These are phyloP conservation scores for Meloidogyne floridensis DNA, from an alignment of 1,140 invertebrate species.

Conservation along the genomic window DNA sequence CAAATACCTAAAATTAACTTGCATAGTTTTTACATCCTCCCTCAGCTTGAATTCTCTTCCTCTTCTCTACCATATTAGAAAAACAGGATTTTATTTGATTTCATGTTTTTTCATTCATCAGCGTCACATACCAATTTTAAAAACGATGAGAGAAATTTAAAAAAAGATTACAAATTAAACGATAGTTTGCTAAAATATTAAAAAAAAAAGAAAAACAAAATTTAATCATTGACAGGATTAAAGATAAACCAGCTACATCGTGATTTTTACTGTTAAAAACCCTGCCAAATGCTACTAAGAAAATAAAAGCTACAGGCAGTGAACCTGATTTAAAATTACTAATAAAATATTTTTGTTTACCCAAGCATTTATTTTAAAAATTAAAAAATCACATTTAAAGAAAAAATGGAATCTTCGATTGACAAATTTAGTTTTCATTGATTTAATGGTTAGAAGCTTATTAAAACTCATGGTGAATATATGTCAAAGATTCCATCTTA, in stretches of 20 bases:
- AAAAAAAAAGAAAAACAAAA: background rate
- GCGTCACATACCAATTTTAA: background rate
- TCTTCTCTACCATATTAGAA: background rate
- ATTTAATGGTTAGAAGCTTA: too few relatives aligned
- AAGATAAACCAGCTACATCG: background rate
- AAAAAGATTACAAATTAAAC: background rate
- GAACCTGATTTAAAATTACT: background rate
- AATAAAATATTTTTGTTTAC: background rate
- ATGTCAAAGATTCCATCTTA: background rate
- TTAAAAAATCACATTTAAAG: background rate
- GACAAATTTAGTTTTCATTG: too few relatives aligned
- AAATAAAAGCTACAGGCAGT: background rate
- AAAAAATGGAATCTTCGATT: background rate
- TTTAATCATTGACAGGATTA: background rate
- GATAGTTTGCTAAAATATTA: background rate
- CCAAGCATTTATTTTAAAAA: constrained; percentile 10
- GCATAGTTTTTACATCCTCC: background rate
- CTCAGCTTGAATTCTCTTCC: background rate
- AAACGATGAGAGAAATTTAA: background rate
- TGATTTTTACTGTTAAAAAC: background rate
- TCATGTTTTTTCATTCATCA: background rate
- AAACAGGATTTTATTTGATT: constrained; percentile 1
- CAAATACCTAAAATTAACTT: background rate
- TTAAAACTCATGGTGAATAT: background rate
- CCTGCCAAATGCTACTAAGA: too few relatives aligned